Evolutionary conservation across 2,113 vertebrate genomes (phyloP).

Genomic region (Arvicanthis niloticus): DNA sequence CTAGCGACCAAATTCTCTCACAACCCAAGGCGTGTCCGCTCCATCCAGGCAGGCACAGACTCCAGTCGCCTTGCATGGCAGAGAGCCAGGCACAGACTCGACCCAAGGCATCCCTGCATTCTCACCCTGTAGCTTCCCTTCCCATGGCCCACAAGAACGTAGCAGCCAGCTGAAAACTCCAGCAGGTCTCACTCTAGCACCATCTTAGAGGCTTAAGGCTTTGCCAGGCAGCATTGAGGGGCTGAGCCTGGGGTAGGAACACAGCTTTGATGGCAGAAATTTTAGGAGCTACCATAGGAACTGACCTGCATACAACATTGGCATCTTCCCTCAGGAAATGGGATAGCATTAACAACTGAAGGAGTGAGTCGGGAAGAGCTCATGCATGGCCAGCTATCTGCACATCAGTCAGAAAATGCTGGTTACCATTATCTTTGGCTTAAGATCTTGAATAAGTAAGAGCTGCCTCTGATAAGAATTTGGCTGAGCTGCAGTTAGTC

Average conservation of each 20-base stretch:
- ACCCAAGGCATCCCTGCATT: background rate
- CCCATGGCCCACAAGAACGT: background rate
- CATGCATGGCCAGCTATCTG: background rate
- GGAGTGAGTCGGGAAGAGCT: background rate
- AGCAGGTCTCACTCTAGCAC: background rate
- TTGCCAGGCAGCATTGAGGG: background rate
- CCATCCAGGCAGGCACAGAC: background rate
- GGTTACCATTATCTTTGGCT: background rate
- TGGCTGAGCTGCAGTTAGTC: background rate
- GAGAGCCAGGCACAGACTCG: background rate
- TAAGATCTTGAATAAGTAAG: background rate
- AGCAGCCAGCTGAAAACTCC: background rate
- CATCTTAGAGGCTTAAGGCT: background rate
- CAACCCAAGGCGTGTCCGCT: background rate
- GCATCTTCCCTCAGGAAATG: background rate
- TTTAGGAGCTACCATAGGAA: background rate
- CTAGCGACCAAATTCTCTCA: constrained; percentile 69
- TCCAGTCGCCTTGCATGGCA: background rate
- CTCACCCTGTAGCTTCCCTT: background rate
- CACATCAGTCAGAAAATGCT: background rate
- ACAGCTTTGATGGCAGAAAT: background rate
- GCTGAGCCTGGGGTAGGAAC: background rate
- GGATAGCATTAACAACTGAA: background rate
- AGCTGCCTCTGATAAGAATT: background rate
- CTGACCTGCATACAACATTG: background rate